These are phyloP conservation scores for Centropyge bicolor DNA, from an alignment of 2,797 vertebrate genomes.

Conservation along the genomic window DNA sequence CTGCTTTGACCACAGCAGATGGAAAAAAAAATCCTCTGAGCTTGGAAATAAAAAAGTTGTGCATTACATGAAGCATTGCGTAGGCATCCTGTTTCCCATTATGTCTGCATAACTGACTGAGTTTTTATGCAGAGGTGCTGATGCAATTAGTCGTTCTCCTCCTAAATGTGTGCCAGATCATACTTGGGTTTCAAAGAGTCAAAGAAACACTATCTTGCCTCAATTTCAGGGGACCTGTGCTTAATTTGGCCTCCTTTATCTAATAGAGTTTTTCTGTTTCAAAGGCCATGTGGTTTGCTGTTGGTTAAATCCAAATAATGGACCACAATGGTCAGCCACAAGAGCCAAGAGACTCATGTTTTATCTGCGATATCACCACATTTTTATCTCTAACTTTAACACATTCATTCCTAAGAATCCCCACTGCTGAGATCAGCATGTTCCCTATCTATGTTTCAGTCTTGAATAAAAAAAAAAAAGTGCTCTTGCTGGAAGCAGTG, in stretches of 20 bases:
- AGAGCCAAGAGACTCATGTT: constrained; percentile 58
- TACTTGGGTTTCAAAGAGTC: constrained; percentile 82
- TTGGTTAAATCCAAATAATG: constrained; percentile 72
- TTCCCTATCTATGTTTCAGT: constrained; percentile 57
- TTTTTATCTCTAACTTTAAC: constrained; percentile 66
- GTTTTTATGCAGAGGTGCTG: constrained; percentile 81
- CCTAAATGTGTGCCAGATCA: constrained; percentile 74
- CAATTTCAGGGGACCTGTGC: constrained; percentile 78
- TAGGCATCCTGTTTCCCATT: constrained; percentile 81
- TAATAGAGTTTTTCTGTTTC: constrained; percentile 75
- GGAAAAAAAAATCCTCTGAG: constrained; percentile 19
- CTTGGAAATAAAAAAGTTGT: constrained; percentile 72
- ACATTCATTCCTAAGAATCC: constrained; percentile 63
- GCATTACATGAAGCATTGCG: constrained; percentile 67
- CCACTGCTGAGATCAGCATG: constrained; percentile 39
- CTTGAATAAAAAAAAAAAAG: constrained; percentile 48
- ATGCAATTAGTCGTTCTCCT: constrained; percentile 78
- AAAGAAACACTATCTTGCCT: constrained; percentile 79
- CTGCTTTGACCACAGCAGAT: constrained; percentile 67
- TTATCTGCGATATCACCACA: constrained; percentile 56
- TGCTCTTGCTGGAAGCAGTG: constrained; percentile 7
- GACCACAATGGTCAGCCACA: constrained; percentile 57
- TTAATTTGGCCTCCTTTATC: constrained; percentile 81
- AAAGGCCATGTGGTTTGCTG: constrained; percentile 78
- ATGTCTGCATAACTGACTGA: constrained; percentile 78